Evolutionary conservation across 2,888 invertebrate species (phyloP).

Genomic region (Aporophyla lueneburgensis): DNA sequence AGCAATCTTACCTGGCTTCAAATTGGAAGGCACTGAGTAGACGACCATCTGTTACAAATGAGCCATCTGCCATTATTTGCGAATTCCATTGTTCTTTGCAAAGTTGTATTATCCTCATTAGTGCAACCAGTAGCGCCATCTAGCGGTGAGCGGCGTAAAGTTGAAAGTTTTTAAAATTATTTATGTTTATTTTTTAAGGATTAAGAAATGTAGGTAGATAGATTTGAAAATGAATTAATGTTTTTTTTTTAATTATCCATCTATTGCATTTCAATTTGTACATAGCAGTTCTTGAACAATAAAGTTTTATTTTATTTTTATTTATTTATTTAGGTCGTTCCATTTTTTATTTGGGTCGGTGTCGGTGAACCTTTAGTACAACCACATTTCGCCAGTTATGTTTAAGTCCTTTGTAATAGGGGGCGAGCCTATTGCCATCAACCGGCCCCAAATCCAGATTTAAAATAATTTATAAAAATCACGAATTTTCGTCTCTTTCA

Average conservation of each 20-base stretch:
- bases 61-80: constrained; percentile 40
- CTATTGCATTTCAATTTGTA: no score
- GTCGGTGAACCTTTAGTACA: no score
- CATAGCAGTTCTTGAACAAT: no score
- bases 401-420: no score
- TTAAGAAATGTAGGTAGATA: background rate
- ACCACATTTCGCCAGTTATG: no score
- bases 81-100: constrained; percentile 18
- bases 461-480: background rate
- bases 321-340: no score
- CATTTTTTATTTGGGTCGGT: no score
- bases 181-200: background rate
- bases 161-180: background rate
- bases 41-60: constrained; percentile 28
- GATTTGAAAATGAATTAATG: background rate
- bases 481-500: background rate
- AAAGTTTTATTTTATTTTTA: no score
- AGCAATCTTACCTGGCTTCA: constrained; percentile 46
- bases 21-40: constrained; percentile 23
- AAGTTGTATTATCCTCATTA: background rate
- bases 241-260: background rate
- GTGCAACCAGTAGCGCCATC: constrained; percentile 54
- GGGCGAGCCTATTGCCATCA: no score
- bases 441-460: no score
- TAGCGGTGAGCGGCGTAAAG: constrained; percentile 16